phyloP scores from a whole-genome alignment of 2,888 invertebrate genomes.

The Parochlus steinenii region DNA sequence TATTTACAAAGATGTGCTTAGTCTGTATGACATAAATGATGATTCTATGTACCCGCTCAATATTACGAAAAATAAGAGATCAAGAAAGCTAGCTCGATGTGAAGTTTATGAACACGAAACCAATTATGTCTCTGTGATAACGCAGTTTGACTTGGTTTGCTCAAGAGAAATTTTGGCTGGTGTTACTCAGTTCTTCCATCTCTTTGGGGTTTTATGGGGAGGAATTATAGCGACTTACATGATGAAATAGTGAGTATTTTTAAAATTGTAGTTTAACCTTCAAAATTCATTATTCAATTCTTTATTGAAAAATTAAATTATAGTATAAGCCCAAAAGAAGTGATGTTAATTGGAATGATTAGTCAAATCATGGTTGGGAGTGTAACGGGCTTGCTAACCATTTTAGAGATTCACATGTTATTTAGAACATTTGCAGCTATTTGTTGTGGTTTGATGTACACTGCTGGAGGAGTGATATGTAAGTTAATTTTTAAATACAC shows the following conservation, averaged over 20 bases:
- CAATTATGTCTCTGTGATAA: conserved; percentile 25
- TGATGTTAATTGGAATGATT: conserved; percentile 28
- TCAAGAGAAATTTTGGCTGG: conserved; percentile 28
- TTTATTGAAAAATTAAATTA: conserved; percentile 10
- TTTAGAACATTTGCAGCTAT: conserved; percentile 30
- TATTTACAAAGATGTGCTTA: conserved; percentile 7
- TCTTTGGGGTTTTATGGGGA: conserved; percentile 31
- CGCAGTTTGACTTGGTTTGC: conserved; percentile 31
- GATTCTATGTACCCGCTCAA: not conserved
- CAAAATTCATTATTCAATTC: conserved; percentile 4
- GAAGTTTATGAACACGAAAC: conserved; percentile 16
- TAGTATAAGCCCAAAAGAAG: conserved; percentile 27
- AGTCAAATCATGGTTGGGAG: conserved; percentile 28
- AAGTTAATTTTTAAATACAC: conserved; percentile 16
- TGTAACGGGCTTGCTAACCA: conserved; percentile 26
- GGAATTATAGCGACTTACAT: conserved; percentile 28
- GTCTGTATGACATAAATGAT: not conserved
- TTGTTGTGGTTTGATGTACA: conserved; percentile 31
- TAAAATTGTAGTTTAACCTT: not conserved
- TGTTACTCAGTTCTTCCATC: conserved; percentile 32
- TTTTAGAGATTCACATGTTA: conserved; percentile 27
- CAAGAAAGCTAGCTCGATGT: conserved; percentile 8
- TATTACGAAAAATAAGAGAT: not conserved
- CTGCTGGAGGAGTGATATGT: conserved; percentile 31
- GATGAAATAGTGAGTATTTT: conserved; percentile 21